phyloP scores from a whole-genome alignment of 1,140 invertebrate genomes.

The Berghia stephanieae region DNA sequence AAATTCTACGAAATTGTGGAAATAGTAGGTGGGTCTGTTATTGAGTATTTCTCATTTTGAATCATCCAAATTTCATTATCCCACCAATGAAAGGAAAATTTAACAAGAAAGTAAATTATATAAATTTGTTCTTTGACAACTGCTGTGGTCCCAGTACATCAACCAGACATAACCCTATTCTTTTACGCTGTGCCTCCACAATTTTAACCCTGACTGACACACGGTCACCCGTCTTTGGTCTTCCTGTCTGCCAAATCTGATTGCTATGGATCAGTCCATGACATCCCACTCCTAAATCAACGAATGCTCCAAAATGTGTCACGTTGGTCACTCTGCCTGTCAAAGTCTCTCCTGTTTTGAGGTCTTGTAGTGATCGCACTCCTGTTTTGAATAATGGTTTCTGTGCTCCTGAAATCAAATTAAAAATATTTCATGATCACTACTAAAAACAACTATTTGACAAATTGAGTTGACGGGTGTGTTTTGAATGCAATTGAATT shows the following conservation, averaged over 20 bases:
- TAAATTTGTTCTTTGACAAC: no score
- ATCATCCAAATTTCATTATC: no score
- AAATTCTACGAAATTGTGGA: no score
- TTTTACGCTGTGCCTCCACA: conserved; percentile 69
- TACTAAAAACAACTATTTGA: no score
- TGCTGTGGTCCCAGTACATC: no score
- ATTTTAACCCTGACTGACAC: conserved; percentile 73
- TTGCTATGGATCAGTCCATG: conserved; percentile 79
- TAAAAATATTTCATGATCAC: no score
- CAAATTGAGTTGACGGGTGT: no score
- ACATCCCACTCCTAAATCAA: conserved; percentile 84
- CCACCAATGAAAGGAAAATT: no score
- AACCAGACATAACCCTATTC: conserved; percentile 73
- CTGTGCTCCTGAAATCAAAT: conserved; percentile 70
- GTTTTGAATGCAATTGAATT: no score
- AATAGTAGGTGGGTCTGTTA: no score
- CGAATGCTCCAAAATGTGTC: conserved; percentile 89
- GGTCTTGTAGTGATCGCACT: conserved; percentile 72
- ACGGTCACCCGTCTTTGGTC: conserved; percentile 76
- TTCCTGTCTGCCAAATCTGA: conserved; percentile 43
- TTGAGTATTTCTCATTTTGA: no score
- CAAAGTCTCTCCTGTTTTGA: conserved; percentile 70
- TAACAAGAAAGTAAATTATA: no score
- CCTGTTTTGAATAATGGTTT: conserved; percentile 77
- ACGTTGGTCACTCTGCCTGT: conserved; percentile 75